phyloP scores from a whole-genome alignment of 2,113 vertebrate genomes.

The Etia nguti region DNA sequence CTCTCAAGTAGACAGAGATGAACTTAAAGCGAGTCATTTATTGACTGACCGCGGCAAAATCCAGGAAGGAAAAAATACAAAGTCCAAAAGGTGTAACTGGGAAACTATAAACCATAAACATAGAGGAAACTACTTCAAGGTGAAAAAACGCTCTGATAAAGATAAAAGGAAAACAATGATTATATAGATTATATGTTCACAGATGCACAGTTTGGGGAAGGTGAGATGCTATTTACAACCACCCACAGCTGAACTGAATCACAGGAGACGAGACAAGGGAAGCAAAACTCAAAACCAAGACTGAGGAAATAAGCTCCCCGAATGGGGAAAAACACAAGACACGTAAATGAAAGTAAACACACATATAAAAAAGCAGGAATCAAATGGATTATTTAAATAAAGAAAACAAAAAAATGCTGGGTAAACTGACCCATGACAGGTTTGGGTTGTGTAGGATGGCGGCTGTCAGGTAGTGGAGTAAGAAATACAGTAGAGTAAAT shows the following conservation, averaged over 20 bases:
- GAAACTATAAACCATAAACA: neutral
- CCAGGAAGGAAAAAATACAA: neutral
- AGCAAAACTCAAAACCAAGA: neutral
- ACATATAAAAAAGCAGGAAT: neutral
- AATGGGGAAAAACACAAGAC: neutral
- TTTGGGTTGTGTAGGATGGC: neutral
- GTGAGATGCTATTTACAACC: accelerated
- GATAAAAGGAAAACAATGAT: neutral
- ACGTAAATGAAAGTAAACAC: neutral
- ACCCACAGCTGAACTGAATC: neutral
- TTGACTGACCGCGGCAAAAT: neutral
- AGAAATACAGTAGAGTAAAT: neutral
- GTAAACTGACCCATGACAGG: neutral
- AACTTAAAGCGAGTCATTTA: neutral
- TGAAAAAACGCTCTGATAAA: neutral
- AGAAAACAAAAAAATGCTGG: neutral
- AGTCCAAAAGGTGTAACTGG: neutral
- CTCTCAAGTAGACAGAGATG: neutral
- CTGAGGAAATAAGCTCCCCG: neutral
- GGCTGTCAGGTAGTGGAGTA: neutral
- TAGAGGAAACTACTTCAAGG: neutral
- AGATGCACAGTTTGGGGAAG: neutral
- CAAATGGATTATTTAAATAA: neutral
- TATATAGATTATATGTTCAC: neutral
- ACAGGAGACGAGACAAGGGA: neutral